phyloP scores from a whole-genome alignment of 2,113 vertebrate genomes.

The Stegastes partitus region DNA sequence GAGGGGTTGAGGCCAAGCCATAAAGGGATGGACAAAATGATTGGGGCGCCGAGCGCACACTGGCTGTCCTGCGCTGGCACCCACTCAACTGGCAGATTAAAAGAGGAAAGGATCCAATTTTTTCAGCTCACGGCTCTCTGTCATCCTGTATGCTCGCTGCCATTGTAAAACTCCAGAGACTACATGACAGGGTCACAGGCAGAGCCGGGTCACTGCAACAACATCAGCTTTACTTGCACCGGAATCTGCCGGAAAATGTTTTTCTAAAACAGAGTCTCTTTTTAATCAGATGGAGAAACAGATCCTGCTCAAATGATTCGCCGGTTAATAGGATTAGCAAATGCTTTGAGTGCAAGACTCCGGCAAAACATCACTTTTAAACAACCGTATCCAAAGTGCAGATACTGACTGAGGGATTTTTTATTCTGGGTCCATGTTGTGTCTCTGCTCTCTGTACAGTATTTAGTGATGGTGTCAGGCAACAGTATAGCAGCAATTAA shows the following conservation, averaged over 20 bases:
- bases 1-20: slow-evolving; percentile 53
- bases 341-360: slow-evolving; percentile 41
- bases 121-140: slow-evolving; percentile 60
- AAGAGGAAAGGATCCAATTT: slow-evolving; percentile 73
- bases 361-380: slow-evolving; percentile 24
- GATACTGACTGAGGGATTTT: slow-evolving; percentile 1
- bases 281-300: slow-evolving; percentile 51
- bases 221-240: slow-evolving; percentile 10
- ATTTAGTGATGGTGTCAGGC: slow-evolving; percentile 7
- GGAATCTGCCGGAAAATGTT: slow-evolving; percentile 25
- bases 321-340: slow-evolving; percentile 55
- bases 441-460: not conserved
- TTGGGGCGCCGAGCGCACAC: slow-evolving; percentile 58
- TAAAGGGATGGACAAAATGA: slow-evolving; percentile 75
- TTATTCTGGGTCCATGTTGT: not conserved
- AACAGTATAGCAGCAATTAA: slow-evolving; percentile 20
- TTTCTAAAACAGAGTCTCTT: slow-evolving; percentile 25
- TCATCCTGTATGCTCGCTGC: slow-evolving; percentile 56
- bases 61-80: slow-evolving; percentile 78
- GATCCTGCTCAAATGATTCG: slow-evolving; percentile 36
- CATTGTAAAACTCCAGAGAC: slow-evolving; percentile 50
- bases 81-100: slow-evolving; percentile 78
- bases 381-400: slow-evolving; percentile 1
- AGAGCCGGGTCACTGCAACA: slow-evolving; percentile 29
- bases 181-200: slow-evolving; percentile 47